Conservation (phyloP, 2,113 vertebrate genomes). For the Patagioenas fasciata region DNA sequence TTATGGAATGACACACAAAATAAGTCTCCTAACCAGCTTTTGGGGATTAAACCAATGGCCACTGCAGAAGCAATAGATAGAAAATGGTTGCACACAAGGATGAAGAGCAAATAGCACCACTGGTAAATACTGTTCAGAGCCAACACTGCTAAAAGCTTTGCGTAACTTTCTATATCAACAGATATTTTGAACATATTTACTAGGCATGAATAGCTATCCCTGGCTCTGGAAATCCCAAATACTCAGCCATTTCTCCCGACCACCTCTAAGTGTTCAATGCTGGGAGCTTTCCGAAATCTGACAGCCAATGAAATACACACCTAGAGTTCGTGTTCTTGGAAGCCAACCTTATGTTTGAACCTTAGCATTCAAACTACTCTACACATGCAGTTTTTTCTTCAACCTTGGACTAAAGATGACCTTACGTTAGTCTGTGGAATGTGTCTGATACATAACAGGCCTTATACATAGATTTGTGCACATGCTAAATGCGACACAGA, state of each 20-base stretch:
- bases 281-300: background rate
- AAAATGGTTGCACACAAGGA: background rate
- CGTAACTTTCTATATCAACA: background rate
- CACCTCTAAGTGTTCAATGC: background rate
- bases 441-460: rapidly evolving
- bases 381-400: background rate
- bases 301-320: background rate
- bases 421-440: background rate
- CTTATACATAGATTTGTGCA: background rate
- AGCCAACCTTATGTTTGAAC: background rate
- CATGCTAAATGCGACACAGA: background rate
- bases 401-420: background rate
- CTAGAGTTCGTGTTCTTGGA: background rate
- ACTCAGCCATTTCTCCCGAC: background rate
- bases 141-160: background rate
- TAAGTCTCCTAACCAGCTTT: background rate
- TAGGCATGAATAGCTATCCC: background rate
- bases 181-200: background rate
- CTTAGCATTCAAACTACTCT: background rate
- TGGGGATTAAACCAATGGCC: background rate
- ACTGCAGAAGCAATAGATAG: background rate
- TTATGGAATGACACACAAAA: background rate
- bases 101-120: background rate
- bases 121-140: background rate
- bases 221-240: background rate